Percentiles rank a stretch among this genome's conserved stretches.
Evolutionary conservation across 1,140 invertebrate species (phyloP).

Genomic region (Uloborus diversus): DNA sequence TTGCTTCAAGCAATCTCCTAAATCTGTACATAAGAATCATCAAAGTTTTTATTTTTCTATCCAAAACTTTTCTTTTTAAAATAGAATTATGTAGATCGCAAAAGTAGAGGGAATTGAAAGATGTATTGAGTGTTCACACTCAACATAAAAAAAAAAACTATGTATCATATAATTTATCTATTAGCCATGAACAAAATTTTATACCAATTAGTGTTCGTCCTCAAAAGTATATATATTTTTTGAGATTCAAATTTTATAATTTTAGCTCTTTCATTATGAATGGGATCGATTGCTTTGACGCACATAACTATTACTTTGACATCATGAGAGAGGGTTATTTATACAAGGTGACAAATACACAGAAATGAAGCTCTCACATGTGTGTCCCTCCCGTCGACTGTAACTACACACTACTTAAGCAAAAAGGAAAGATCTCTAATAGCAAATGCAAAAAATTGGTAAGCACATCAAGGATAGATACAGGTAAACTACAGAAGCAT

Average conservation of each 20-base stretch:
- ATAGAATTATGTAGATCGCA: too few species aligned
- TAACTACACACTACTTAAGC: conserved; percentile 20
- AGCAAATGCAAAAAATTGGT: conserved; percentile 6
- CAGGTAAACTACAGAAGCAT: conserved; percentile 25
- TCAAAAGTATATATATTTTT: too few species aligned
- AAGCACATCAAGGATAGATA: conserved; percentile 35
- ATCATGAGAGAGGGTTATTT: conserved; percentile 8
- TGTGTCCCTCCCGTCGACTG: too few species aligned
- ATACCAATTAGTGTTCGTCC: too few species aligned
- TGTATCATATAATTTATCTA: not conserved
- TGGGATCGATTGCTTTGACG: not conserved
- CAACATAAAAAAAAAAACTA: not conserved
- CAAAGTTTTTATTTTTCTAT: too few species aligned
- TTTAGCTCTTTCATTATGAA: too few species aligned
- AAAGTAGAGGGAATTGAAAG: too few species aligned
- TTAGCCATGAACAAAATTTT: not conserved
- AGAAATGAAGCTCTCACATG: conserved; percentile 39
- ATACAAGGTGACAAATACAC: conserved; percentile 19
- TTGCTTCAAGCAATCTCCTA: too few species aligned
- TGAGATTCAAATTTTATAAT: too few species aligned
- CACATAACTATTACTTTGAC: conserved; percentile 23
- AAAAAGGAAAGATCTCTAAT: conserved; percentile 18
- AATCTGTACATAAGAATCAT: too few species aligned
- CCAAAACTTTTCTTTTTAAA: too few species aligned
- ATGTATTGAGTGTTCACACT: too few species aligned